Conservation (phyloP, 2,888 invertebrate species). For the Scaptomyza cyrtandrae region DNA sequence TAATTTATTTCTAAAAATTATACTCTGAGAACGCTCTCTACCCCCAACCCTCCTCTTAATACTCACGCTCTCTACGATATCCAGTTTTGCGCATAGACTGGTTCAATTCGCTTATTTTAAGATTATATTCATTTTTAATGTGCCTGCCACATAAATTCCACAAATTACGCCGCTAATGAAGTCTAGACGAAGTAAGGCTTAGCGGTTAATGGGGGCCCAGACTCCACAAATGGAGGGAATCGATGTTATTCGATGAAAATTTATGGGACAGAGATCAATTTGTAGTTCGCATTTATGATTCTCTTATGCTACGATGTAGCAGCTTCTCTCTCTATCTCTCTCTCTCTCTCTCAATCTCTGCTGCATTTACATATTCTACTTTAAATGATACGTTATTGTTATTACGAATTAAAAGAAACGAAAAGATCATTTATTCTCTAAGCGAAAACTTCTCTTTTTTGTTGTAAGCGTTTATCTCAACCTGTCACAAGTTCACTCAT, state of each 20-base stretch:
- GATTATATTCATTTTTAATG: conserved; percentile 48
- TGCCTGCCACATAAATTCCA: conserved; percentile 76
- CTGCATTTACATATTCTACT: conserved; percentile 2
- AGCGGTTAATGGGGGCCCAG: conserved; percentile 38
- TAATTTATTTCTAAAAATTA: conserved; percentile 60
- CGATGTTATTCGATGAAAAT: conserved; percentile 32
- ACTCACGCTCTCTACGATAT: neutral
- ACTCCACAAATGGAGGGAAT: conserved; percentile 24
- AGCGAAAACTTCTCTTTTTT: too few species aligned
- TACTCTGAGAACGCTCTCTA: conserved; percentile 39
- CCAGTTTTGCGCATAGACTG: conserved; percentile 52
- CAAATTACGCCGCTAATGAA: conserved; percentile 74
- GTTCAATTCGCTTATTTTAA: conserved; percentile 47
- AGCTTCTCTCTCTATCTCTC: neutral
- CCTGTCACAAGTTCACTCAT: neutral
- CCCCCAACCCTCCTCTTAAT: neutral
- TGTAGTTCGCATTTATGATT: conserved; percentile 8
- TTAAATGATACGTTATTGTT: neutral
- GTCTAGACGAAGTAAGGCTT: conserved; percentile 58
- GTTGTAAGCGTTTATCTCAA: neutral
- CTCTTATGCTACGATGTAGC: neutral
- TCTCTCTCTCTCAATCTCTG: neutral
- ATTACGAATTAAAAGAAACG: too few species aligned
- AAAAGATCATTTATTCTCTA: too few species aligned
- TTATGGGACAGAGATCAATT: conserved; percentile 40